Conservation (phyloP, 2,113 vertebrate genomes). For the Picathartes gymnocephalus region DNA sequence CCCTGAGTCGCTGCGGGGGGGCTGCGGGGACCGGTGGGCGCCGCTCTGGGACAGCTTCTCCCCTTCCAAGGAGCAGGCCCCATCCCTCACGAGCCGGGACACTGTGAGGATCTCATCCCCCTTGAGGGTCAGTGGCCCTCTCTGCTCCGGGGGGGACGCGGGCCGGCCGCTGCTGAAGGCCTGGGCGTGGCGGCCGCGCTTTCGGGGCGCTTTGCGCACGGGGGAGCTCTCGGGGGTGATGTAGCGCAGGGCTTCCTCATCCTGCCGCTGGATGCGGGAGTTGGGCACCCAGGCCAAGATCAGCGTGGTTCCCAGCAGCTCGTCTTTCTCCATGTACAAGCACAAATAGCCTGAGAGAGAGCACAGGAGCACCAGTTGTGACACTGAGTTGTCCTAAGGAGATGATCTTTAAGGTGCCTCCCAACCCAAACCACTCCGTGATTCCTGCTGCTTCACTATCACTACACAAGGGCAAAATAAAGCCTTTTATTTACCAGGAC, state of each 20-base stretch:
- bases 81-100: slow-evolving; percentile 7
- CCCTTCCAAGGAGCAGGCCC: background rate
- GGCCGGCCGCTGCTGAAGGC: background rate
- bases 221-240: slow-evolving; percentile 94
- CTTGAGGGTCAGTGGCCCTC: background rate
- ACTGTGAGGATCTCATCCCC: slow-evolving; percentile 39
- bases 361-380: background rate
- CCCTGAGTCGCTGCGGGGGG: slow-evolving; percentile 70
- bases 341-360: slow-evolving; percentile 87
- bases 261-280: slow-evolving; percentile 91
- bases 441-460: background rate
- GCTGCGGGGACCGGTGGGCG: slow-evolving; percentile 51
- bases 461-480: background rate
- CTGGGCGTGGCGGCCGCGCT: slow-evolving; percentile 60
- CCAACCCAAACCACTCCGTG: background rate
- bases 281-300: slow-evolving; percentile 98
- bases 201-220: slow-evolving; percentile 81
- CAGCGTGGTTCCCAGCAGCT: slow-evolving; percentile 87
- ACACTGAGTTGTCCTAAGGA: rapidly evolving
- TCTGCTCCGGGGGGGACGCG: slow-evolving; percentile 22
- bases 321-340: slow-evolving; percentile 94
- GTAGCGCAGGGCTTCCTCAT: slow-evolving; percentile 93
- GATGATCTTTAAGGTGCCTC: background rate
- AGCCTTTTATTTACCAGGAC: background rate
- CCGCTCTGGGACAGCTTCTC: slow-evolving; percentile 19